phyloP scores from a whole-genome alignment of 2,797 vertebrate species.

The Knipowitschia caucasica region DNA sequence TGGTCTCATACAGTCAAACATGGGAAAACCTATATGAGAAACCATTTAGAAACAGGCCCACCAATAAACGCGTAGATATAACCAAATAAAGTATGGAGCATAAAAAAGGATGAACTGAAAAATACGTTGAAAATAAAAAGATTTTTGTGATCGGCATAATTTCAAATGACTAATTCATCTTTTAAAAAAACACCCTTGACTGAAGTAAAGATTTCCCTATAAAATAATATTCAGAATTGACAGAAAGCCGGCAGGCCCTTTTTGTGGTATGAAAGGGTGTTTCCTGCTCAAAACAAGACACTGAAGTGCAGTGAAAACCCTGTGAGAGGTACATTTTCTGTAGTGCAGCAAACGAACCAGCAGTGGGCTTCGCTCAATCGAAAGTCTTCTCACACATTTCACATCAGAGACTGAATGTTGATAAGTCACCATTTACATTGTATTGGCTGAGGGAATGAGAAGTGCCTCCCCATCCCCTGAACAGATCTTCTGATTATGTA shows the following conservation, averaged over 20 bases:
- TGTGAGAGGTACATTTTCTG: conserved; percentile 46
- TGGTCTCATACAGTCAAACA: conserved; percentile 85
- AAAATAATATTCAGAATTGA: conserved; percentile 55
- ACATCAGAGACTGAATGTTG: conserved; percentile 4
- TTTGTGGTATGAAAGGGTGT: conserved; percentile 47
- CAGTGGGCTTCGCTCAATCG: conserved; percentile 13
- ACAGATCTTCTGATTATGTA: conserved; percentile 55
- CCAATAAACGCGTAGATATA: conserved; percentile 70
- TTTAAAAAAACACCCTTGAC: conserved; percentile 43
- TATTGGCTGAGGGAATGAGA: conserved; percentile 27
- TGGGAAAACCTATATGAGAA: conserved; percentile 77
- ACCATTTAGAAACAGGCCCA: conserved; percentile 76
- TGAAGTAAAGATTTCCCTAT: conserved; percentile 59
- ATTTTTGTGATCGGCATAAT: conserved; percentile 46
- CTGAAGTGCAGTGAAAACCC: conserved; percentile 45
- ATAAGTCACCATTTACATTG: conserved; percentile 33
- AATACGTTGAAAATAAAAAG: conserved; percentile 56
- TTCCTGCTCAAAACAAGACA: conserved; percentile 45
- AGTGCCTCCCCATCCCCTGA: conserved; percentile 21
- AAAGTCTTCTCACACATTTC: conserved; percentile 16
- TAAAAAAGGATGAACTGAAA: conserved; percentile 57
- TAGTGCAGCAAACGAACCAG: conserved; percentile 44
- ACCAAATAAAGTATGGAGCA: conserved; percentile 76
- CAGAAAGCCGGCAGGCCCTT: conserved; percentile 52
- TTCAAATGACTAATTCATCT: conserved; percentile 36